Evolutionary conservation across 2,888 invertebrate genomes (phyloP).

Genomic region (Ctenicera cuprea): DNA sequence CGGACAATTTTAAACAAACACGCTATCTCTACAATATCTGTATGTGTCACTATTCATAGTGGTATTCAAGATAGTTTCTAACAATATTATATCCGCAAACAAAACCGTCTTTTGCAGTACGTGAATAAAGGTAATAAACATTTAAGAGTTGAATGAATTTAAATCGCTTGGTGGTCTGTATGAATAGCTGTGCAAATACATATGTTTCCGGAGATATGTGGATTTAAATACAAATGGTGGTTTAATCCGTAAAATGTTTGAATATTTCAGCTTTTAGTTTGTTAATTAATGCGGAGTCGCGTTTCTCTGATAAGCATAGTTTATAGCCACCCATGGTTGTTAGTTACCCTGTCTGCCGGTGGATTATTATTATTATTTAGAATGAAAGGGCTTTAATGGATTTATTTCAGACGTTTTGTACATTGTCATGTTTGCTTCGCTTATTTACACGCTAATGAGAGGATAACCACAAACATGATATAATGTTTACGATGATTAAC

Average conservation of each 20-base stretch:
- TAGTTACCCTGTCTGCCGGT: slow-evolving; percentile 51
- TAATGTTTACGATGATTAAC: too few species aligned
- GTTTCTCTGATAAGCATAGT: slow-evolving; percentile 67
- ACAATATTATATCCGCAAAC: slow-evolving; percentile 45
- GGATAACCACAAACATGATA: too few species aligned
- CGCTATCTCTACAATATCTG: slow-evolving; percentile 1
- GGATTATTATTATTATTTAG: slow-evolving; percentile 50
- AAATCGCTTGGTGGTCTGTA: slow-evolving; percentile 56
- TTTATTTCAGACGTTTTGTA: slow-evolving; percentile 36
- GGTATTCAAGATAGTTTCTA: slow-evolving; percentile 20
- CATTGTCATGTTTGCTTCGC: slow-evolving; percentile 12
- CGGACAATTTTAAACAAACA: slow-evolving; percentile 9
- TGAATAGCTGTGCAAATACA: slow-evolving; percentile 67
- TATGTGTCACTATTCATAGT: slow-evolving; percentile 19
- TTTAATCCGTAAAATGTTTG: slow-evolving; percentile 64
- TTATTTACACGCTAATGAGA: background rate
- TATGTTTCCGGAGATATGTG: slow-evolving; percentile 67
- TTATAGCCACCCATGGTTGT: slow-evolving; percentile 60
- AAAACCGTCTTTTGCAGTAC: slow-evolving; percentile 47
- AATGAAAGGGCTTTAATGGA: slow-evolving; percentile 47
- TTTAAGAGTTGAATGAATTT: slow-evolving; percentile 56
- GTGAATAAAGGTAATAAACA: slow-evolving; percentile 59
- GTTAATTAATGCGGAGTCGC: slow-evolving; percentile 69
- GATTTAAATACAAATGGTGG: slow-evolving; percentile 62
- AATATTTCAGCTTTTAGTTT: slow-evolving; percentile 66